These are phyloP conservation scores for Xanthia icteritia DNA, from an alignment of 2,888 invertebrate genomes.

Conservation along the genomic window DNA sequence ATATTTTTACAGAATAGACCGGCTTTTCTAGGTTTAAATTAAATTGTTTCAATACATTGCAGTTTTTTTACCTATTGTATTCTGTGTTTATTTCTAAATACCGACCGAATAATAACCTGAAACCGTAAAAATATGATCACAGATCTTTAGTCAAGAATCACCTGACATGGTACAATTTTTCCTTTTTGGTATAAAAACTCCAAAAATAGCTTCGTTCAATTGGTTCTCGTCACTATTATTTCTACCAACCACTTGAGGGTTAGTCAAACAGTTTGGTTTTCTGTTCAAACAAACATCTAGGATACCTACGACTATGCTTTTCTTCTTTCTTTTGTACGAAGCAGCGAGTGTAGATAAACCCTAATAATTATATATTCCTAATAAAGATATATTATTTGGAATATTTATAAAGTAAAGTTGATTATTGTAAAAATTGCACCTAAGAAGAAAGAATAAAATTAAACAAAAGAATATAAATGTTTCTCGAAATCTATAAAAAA, in stretches of 20 bases:
- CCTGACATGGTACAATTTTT: background rate
- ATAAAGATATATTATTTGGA: too few species aligned
- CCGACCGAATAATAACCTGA: too few species aligned
- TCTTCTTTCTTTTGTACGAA: slow-evolving; percentile 31
- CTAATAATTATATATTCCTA: too few species aligned
- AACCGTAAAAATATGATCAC: background rate
- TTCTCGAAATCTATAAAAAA: background rate
- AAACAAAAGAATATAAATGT: background rate
- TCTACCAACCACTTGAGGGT: slow-evolving; percentile 45
- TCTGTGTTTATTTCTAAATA: too few species aligned
- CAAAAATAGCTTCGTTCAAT: slow-evolving; percentile 39
- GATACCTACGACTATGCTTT: slow-evolving; percentile 6
- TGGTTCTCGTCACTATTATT: slow-evolving; percentile 54
- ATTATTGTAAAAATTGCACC: background rate
- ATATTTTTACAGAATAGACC: too few species aligned
- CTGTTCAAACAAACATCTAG: slow-evolving; percentile 45
- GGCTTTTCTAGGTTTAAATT: too few species aligned
- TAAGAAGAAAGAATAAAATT: background rate
- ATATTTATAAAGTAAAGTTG: background rate
- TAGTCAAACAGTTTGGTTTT: slow-evolving; percentile 49
- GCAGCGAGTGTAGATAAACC: background rate
- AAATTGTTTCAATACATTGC: too few species aligned
- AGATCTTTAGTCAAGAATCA: slow-evolving; percentile 15
- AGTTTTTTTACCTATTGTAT: too few species aligned
- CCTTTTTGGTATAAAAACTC: background rate